Evolutionary conservation across 2,113 vertebrate species (phyloP).

Genomic region (Cinclus cinclus): DNA sequence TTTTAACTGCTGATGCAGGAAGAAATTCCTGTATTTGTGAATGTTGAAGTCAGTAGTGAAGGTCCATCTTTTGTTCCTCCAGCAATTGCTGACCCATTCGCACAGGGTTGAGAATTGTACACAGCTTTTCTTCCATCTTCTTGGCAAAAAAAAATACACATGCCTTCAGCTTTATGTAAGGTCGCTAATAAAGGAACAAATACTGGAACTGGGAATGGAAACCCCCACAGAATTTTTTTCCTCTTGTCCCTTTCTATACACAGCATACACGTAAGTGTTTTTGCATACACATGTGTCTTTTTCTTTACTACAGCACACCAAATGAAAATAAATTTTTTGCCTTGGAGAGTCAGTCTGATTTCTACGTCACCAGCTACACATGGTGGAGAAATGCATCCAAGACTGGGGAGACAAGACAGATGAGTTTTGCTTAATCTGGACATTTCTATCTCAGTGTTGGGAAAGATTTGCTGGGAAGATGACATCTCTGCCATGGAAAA

Average conservation of each 20-base stretch:
- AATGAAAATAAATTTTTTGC: neutral
- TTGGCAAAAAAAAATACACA: neutral
- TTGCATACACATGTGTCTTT: neutral
- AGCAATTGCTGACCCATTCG: neutral
- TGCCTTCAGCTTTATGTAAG: neutral
- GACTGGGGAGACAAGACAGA: neutral
- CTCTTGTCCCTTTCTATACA: neutral
- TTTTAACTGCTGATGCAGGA: neutral
- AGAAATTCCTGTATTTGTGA: neutral
- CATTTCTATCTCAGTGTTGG: accelerated
- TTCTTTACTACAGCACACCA: neutral
- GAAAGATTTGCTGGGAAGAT: neutral
- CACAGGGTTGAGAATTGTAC: neutral
- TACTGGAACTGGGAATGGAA: neutral
- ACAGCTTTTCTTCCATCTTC: neutral
- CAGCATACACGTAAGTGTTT: accelerated
- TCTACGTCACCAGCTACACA: neutral
- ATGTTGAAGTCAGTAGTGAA: neutral
- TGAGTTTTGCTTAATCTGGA: neutral
- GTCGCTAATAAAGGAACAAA: neutral
- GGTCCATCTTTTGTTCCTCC: neutral
- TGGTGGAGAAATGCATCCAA: neutral
- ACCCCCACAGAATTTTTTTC: neutral
- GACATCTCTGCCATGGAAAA: neutral
- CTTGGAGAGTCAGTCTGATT: neutral